A percentile compares a stretch with the other conserved stretches of the same genome.
phyloP scores from a whole-genome alignment of 2,888 invertebrate species.

The Drosophila formosana region DNA sequence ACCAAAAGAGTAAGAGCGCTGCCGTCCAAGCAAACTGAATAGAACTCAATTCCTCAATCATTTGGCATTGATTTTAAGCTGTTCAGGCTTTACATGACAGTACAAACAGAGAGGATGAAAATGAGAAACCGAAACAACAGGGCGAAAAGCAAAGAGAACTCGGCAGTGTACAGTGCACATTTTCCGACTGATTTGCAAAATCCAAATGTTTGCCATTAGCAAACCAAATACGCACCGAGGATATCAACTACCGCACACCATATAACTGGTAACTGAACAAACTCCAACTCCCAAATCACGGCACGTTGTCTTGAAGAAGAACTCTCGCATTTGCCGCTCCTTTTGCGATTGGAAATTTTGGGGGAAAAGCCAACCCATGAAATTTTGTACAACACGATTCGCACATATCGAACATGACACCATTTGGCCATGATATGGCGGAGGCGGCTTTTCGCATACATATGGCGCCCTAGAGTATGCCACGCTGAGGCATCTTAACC shows the following conservation, averaged over 20 bases:
- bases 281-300: constrained; percentile 39
- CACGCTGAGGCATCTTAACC: constrained; percentile 35
- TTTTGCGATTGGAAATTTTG: constrained; percentile 55
- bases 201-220: constrained; percentile 79
- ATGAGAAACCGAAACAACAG: constrained; percentile 1
- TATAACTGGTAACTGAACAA: background rate
- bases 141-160: background rate
- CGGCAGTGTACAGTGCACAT: constrained; percentile 58
- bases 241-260: constrained; percentile 4
- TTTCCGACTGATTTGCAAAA: constrained; percentile 76
- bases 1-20: constrained; percentile 25
- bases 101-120: constrained; percentile 1
- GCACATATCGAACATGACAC: constrained; percentile 79
- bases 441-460: constrained; percentile 43
- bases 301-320: constrained; percentile 17
- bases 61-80: constrained; percentile 53
- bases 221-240: constrained; percentile 70
- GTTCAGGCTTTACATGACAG: constrained; percentile 29
- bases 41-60: constrained; percentile 43
- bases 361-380: constrained; percentile 62
- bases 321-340: constrained; percentile 10
- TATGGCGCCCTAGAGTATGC: constrained; percentile 29
- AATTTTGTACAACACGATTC: constrained; percentile 79
- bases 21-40: constrained; percentile 1
- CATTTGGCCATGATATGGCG: constrained; percentile 65